Evolutionary conservation across 2,113 vertebrate genomes (phyloP), one percentile per base, ranked within the genome.

Genomic region (Chionomys nivalis): DNA sequence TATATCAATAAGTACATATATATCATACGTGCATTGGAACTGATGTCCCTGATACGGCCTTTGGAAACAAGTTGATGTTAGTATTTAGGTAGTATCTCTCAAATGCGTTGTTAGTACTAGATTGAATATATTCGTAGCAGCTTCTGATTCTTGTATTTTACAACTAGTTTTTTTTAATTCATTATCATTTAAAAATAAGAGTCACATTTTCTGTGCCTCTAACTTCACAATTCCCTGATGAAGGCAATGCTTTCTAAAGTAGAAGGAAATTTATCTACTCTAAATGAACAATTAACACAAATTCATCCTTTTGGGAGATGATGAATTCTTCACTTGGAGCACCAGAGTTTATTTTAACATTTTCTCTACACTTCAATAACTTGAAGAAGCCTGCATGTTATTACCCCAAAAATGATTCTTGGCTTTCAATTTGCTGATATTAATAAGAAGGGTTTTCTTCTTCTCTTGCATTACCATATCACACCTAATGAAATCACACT

Each of bases 201-300:
- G 70, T 93, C 52, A 33, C 21, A 76, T 61, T 75, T 95, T 97
- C 81, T 91, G 42, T 42, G 36, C 11, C 77, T 90, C 58, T n/a
- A 92, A 63, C 83, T 93, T 92, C 39, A 93, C 77, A 96, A 95
- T 88, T 96, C 85, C 61, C 87, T 86, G 81, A 93, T 92, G 92
- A 93, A 94, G 90, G 94, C 92, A 94, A 79, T 92, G 52, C 42
- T 97, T 97, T 95, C 73, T 96, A 92, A 95, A 94, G 87, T 90
- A 93, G 92, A 94, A 94, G 90, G 72, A 81, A 96, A 95, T 97
- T 96, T 97, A 93, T 82, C 44, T 66, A 90, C 90, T 93, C 86
- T 96, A 97, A 95, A 89, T 97, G 95, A 96, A 96, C 92, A 96
- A 96, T 97, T 96, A 97, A 86, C 97, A 98, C 95, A 97, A 97